Conservation (phyloP, 2,797 vertebrate species). For the Buphagus erythrorhynchus region DNA sequence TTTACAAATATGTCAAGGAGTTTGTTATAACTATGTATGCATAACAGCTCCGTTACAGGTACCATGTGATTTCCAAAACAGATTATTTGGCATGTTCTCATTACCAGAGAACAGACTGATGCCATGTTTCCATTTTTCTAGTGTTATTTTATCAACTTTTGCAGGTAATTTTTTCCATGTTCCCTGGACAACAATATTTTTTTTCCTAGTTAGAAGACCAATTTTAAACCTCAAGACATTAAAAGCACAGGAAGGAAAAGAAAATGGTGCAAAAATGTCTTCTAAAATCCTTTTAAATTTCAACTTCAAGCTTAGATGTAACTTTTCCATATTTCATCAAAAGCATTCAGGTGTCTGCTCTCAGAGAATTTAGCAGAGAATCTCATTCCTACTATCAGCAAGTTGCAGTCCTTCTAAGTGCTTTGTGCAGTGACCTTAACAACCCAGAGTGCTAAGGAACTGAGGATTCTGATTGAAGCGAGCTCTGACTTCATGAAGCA, state of each 20-base stretch:
- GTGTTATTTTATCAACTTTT: neutral
- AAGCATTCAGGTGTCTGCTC: constrained; percentile 17
- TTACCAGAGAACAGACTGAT: neutral
- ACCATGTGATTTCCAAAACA: neutral
- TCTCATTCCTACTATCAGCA: neutral
- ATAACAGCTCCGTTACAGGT: neutral
- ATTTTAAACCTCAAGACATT: neutral
- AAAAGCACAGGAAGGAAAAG: neutral
- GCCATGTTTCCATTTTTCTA: neutral
- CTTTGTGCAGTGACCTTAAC: constrained; percentile 14
- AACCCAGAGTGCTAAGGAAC: neutral
- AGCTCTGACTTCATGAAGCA: neutral
- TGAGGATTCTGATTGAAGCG: neutral
- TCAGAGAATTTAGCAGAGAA: neutral
- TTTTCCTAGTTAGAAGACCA: neutral
- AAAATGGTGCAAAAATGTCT: neutral
- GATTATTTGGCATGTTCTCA: neutral
- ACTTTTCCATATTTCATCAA: constrained; percentile 63
- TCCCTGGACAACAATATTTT: neutral
- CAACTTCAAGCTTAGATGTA: neutral
- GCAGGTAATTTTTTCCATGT: neutral
- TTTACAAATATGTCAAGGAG: neutral
- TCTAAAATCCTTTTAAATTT: constrained; percentile 13
- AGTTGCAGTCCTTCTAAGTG: constrained; percentile 1
- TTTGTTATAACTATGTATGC: neutral